A percentile compares a stretch with the other conserved stretches of the same genome.
Conservation (phyloP, 2,113 vertebrate genomes). For the Dasyornis broadbenti region DNA sequence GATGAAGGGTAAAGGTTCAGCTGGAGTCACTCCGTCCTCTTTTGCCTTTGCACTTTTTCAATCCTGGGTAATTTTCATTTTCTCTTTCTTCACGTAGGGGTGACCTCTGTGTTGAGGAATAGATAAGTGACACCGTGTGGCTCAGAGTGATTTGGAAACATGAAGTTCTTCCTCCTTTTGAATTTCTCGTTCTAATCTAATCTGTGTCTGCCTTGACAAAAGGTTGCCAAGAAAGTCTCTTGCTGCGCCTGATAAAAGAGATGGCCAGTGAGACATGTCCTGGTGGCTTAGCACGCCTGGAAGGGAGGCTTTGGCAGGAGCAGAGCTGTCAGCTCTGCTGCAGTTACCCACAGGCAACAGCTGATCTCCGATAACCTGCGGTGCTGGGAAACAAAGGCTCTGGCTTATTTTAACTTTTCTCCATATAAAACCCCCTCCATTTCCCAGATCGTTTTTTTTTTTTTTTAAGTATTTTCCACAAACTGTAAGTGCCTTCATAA, state of each 20-base stretch:
- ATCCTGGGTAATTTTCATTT: not conserved
- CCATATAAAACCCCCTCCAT: not conserved
- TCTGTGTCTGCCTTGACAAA: not conserved
- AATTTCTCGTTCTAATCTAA: not conserved
- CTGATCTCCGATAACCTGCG: not conserved
- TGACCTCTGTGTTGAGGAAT: fast-evolving
- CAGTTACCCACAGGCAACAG: not conserved
- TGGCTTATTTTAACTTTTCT: not conserved
- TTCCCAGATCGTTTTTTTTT: not conserved
- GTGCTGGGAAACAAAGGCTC: not conserved
- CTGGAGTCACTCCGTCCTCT: not conserved
- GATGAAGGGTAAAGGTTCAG: not conserved
- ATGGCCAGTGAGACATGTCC: not conserved
- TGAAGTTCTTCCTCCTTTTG: not conserved
- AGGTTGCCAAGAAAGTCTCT: not conserved
- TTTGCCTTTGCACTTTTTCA: not conserved
- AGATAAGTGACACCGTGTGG: not conserved
- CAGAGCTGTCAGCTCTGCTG: not conserved
- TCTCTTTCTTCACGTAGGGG: not conserved
- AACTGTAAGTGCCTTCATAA: not conserved
- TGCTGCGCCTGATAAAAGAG: not conserved
- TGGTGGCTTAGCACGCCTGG: not conserved
- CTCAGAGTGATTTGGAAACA: not conserved
- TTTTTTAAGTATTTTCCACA: conserved; percentile 21
- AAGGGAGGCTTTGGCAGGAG: not conserved